Percentiles rank a stretch among this genome's conserved stretches.
Evolutionary conservation across 2,888 invertebrate genomes (phyloP).

Genomic region (Drosophila niveifrons): DNA sequence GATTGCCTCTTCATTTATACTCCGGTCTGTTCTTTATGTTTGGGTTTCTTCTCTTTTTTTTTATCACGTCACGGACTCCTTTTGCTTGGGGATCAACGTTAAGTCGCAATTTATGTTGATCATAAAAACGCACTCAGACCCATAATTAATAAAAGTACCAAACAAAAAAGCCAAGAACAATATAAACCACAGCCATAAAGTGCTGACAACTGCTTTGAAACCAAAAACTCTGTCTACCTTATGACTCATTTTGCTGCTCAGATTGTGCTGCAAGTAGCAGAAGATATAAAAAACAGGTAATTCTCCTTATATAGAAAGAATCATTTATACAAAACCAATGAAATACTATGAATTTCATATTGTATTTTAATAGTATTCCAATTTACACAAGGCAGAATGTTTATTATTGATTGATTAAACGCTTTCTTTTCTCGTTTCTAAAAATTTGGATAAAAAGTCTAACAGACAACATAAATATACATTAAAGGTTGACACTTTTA

Average conservation of each 20-base stretch:
- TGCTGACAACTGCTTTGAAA: constrained; percentile 68
- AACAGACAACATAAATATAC: too few relatives aligned
- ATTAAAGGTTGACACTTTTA: too few relatives aligned
- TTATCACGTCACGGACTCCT: constrained; percentile 55
- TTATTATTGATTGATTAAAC: too few relatives aligned
- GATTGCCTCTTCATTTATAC: constrained; percentile 71
- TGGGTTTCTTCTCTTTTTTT: constrained; percentile 18
- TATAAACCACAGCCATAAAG: constrained; percentile 52
- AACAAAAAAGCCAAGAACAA: constrained; percentile 22
- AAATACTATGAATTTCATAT: too few relatives aligned
- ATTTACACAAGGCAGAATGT: too few relatives aligned
- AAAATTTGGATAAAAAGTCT: too few relatives aligned
- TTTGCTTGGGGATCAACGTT: constrained; percentile 57
- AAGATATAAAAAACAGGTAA: neutral
- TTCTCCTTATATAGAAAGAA: neutral
- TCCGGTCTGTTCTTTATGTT: constrained; percentile 11
- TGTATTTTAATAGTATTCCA: neutral
- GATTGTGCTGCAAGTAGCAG: neutral
- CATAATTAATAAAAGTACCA: constrained; percentile 72
- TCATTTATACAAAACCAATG: neutral
- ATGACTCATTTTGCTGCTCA: constrained; percentile 3
- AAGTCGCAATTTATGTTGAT: constrained; percentile 77
- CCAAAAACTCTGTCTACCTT: constrained; percentile 9
- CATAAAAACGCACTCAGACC: constrained; percentile 74
- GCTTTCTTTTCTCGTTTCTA: too few relatives aligned